Evolutionary conservation across 2,888 invertebrate genomes (phyloP).

Genomic region (Eulithis testata): DNA sequence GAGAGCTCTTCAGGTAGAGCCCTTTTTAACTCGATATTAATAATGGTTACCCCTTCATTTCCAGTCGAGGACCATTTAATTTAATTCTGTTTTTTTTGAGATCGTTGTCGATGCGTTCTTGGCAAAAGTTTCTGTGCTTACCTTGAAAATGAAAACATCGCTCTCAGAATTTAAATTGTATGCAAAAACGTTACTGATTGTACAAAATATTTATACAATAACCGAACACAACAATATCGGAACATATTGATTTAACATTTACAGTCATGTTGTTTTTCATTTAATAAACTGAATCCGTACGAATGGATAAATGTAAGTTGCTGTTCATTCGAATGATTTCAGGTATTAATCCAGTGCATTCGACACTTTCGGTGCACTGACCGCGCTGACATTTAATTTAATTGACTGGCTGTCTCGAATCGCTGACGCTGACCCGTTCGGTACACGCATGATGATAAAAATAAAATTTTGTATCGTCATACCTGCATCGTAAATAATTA

Average conservation of each 20-base stretch:
- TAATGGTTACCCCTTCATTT: slow-evolving; percentile 59
- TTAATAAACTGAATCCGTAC: slow-evolving; percentile 44
- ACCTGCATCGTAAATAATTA: slow-evolving; percentile 23
- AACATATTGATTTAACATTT: slow-evolving; percentile 22
- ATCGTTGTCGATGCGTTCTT: slow-evolving; percentile 27
- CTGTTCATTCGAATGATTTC: slow-evolving; percentile 54
- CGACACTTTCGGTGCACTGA: slow-evolving; percentile 60
- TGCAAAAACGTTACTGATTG: slow-evolving; percentile 21
- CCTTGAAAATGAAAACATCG: slow-evolving; percentile 17
- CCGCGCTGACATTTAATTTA: slow-evolving; percentile 77
- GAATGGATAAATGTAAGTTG: slow-evolving; percentile 49
- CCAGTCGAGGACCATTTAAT: slow-evolving; percentile 40
- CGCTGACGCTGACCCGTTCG: slow-evolving; percentile 62
- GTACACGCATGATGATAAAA: slow-evolving; percentile 25
- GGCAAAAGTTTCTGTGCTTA: slow-evolving; percentile 14
- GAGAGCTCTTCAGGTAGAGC: slow-evolving; percentile 65
- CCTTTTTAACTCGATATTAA: slow-evolving; percentile 68
- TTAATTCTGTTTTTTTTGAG: slow-evolving; percentile 40
- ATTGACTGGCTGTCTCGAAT: slow-evolving; percentile 65
- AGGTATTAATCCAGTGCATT: slow-evolving; percentile 62
- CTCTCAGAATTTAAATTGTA: slow-evolving; percentile 12
- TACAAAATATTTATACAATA: slow-evolving; percentile 16
- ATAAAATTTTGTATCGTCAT: slow-evolving; percentile 15
- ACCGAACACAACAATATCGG: slow-evolving; percentile 9
- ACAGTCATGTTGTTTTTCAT: slow-evolving; percentile 25